Evolutionary conservation across 2,888 invertebrate genomes (phyloP).

Genomic region (Pedicia rivosa): DNA sequence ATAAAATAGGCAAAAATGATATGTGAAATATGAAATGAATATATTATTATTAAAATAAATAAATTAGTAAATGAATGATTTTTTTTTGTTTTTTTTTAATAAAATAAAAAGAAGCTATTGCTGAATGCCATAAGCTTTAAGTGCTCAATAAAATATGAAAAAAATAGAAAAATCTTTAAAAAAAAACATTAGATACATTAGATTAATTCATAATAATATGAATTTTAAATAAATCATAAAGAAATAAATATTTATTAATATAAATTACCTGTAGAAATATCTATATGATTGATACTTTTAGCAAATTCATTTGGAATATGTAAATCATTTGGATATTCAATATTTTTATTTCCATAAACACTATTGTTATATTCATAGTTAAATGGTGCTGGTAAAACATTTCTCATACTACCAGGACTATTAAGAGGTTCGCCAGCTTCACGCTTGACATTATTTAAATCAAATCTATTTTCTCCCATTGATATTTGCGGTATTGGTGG

Average conservation of each 20-base stretch:
- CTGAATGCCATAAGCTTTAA: no score
- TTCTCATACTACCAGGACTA: slow-evolving; percentile 12
- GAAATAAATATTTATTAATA: not conserved
- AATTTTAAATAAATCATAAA: slow-evolving; percentile 1
- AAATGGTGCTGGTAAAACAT: slow-evolving; percentile 12
- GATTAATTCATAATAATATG: not conserved
- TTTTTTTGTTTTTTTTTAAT: no score
- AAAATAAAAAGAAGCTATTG: no score
- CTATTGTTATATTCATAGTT: slow-evolving; percentile 14
- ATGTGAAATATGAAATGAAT: no score
- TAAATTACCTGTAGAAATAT: slow-evolving; percentile 30
- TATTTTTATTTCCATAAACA: slow-evolving; percentile 11
- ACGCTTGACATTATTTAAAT: slow-evolving; percentile 25
- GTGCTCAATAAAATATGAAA: not conserved
- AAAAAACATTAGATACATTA: not conserved
- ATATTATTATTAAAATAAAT: no score
- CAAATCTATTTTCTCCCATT: slow-evolving; percentile 27
- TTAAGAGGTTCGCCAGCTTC: slow-evolving; percentile 16
- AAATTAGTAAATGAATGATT: no score
- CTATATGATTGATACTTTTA: slow-evolving; percentile 30
- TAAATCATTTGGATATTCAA: slow-evolving; percentile 28
- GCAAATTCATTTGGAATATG: slow-evolving; percentile 27
- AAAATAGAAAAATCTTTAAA: not conserved
- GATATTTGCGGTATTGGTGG: slow-evolving; percentile 28
- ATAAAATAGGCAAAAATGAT: no score